Percentiles rank a stretch among this genome's conserved stretches.
phyloP scores from a whole-genome alignment of 2,797 vertebrate genomes.

The Acipenser ruthenus region DNA sequence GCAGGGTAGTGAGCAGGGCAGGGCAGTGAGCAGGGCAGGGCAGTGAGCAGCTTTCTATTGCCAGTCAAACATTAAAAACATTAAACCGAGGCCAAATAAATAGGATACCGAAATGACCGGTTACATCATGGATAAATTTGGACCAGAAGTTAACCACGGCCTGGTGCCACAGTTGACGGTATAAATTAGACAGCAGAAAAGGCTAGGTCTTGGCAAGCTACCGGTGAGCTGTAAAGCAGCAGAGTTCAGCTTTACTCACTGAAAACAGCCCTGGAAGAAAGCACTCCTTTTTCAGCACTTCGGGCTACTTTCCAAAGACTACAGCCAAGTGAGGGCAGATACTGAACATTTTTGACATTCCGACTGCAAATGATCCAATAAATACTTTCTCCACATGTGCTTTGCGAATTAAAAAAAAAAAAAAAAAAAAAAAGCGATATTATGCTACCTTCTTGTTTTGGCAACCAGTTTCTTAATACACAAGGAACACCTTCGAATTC shows the following conservation, averaged over 20 bases:
- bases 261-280: constrained; percentile 55
- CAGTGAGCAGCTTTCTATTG: too few relatives aligned
- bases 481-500: constrained; percentile 70
- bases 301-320: constrained; percentile 57
- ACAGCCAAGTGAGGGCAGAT: constrained; percentile 64
- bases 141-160: constrained; percentile 48
- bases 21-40: too few relatives aligned
- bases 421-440: constrained; percentile 50
- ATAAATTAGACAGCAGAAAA: constrained; percentile 64
- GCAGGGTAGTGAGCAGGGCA: too few relatives aligned
- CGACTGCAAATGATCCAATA: constrained; percentile 82
- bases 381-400: constrained; percentile 83
- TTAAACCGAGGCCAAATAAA: too few relatives aligned
- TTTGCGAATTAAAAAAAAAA: constrained; percentile 59
- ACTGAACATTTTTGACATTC: constrained; percentile 87
- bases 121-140: constrained; percentile 60
- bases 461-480: constrained; percentile 61
- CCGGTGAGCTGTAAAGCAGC: constrained; percentile 55
- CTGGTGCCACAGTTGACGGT: constrained; percentile 45
- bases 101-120: constrained; percentile 43
- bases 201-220: constrained; percentile 48
- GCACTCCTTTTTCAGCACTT: constrained; percentile 43
- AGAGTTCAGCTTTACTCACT: constrained; percentile 65
- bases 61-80: too few relatives aligned
- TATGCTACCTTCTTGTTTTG: constrained; percentile 61